Evolutionary conservation across 2,113 vertebrate species (phyloP).

Genomic region (Syrrhaptes paradoxus): DNA sequence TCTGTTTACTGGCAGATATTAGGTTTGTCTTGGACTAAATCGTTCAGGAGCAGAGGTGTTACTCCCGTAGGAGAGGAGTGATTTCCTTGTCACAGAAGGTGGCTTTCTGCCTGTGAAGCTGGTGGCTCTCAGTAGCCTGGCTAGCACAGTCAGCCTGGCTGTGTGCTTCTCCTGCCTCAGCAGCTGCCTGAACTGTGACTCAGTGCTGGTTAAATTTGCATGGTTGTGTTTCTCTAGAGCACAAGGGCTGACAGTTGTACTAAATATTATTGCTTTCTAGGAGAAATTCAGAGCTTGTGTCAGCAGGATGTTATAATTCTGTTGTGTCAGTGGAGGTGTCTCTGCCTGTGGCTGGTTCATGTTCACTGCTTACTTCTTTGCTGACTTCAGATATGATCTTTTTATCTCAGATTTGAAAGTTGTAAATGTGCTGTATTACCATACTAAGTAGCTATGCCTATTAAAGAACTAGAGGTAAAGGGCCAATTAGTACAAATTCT

Average conservation of each 20-base stretch:
- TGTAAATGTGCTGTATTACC: not conserved
- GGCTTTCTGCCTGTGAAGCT: not conserved
- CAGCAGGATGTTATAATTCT: not conserved
- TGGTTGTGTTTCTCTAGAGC: not conserved
- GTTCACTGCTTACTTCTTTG: not conserved
- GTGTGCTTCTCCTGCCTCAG: not conserved
- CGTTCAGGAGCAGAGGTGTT: not conserved
- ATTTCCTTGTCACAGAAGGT: not conserved
- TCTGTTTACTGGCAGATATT: not conserved
- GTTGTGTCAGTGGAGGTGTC: not conserved
- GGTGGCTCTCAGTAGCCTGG: not conserved
- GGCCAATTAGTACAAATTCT: not conserved
- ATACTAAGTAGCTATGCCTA: not conserved
- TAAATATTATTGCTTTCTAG: conserved; percentile 1
- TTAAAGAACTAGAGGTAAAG: not conserved
- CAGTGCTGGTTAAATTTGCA: not conserved
- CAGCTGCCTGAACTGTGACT: not conserved
- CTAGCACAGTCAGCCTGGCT: not conserved
- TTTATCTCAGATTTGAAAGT: not conserved
- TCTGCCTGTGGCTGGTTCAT: not conserved
- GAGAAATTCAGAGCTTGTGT: not conserved
- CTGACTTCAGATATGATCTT: not conserved
- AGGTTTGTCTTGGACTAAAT: not conserved
- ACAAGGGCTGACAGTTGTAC: not conserved
- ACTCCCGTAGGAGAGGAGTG: not conserved